Evolutionary conservation across 2,888 invertebrate species (phyloP).

Genomic region (Gnatocerus cornutus): DNA sequence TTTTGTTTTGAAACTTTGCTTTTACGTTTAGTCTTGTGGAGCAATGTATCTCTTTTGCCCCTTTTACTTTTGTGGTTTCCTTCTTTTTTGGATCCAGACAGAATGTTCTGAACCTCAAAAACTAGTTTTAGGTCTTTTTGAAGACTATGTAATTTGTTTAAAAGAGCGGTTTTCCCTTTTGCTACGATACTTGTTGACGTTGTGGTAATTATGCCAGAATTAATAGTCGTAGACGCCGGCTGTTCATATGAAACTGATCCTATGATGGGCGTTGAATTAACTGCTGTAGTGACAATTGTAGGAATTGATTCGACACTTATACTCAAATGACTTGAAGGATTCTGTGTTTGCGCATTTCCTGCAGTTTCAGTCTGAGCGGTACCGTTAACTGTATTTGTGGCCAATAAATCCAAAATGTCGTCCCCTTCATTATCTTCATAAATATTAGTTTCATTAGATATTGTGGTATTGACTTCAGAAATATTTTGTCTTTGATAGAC

Average conservation of each 20-base stretch:
- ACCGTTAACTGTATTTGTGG: neutral
- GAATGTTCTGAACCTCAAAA: conserved; percentile 42
- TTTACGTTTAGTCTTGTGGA: conserved; percentile 13
- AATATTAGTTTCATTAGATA: conserved; percentile 1
- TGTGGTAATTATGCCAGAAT: neutral
- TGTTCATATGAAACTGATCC: conserved; percentile 18
- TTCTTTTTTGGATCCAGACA: conserved; percentile 25
- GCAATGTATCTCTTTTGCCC: conserved; percentile 25
- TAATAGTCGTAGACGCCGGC: neutral
- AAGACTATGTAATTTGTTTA: conserved; percentile 29
- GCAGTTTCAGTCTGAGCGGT: neutral
- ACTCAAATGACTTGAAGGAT: conserved; percentile 7
- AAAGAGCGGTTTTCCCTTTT: conserved; percentile 29
- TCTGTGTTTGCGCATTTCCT: conserved; percentile 1
- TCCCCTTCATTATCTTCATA: conserved; percentile 24
- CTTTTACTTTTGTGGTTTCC: conserved; percentile 1
- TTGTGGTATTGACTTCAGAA: neutral
- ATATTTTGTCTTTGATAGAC: neutral
- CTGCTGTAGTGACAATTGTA: conserved; percentile 8
- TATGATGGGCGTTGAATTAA: conserved; percentile 21
- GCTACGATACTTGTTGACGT: neutral
- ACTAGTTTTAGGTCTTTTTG: conserved; percentile 42
- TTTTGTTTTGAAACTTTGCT: conserved; percentile 6
- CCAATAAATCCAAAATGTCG: conserved; percentile 29
- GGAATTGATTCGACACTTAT: conserved; percentile 17